Percentiles rank a stretch among this genome's conserved stretches.
Conservation (phyloP, 2,113 vertebrate genomes). For the Odontophorus gujanensis region DNA sequence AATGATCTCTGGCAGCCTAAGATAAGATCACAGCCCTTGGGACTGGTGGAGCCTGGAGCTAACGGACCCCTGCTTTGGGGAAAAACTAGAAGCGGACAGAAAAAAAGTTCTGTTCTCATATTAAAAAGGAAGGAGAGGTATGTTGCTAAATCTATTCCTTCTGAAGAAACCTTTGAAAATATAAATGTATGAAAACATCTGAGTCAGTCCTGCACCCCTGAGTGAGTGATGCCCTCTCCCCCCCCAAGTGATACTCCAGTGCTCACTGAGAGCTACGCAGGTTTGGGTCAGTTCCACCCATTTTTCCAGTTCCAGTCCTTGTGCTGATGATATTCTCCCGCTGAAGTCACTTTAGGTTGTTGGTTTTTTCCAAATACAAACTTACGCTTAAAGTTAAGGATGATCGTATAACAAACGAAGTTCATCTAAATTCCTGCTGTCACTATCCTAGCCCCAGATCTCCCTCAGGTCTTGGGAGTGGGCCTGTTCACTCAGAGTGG, state of each 20-base stretch:
- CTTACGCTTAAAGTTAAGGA: not conserved
- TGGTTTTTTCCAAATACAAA: not conserved
- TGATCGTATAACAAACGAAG: not conserved
- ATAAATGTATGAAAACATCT: slow-evolving; percentile 13
- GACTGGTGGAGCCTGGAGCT: slow-evolving; percentile 53
- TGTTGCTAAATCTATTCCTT: slow-evolving; percentile 36
- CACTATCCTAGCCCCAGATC: not conserved
- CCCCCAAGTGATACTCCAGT: not conserved
- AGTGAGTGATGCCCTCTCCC: not conserved
- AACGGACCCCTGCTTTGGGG: slow-evolving; percentile 50
- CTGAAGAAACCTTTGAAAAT: slow-evolving; percentile 51
- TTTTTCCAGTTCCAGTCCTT: not conserved
- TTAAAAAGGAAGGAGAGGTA: slow-evolving; percentile 26
- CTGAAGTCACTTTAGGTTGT: not conserved
- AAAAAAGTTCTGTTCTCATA: not conserved
- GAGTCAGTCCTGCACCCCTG: not conserved
- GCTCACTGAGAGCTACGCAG: not conserved
- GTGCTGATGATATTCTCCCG: not conserved
- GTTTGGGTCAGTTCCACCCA: not conserved
- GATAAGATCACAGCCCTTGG: slow-evolving; percentile 61
- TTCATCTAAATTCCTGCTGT: not conserved
- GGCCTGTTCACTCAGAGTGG: not conserved
- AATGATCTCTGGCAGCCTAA: slow-evolving; percentile 58
- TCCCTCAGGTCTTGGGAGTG: not conserved
- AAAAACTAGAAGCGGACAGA: slow-evolving; percentile 22